Evolutionary conservation across 2,888 invertebrate species (phyloP), one percentile per base, ranked within the genome.

Genomic region (Drosophila pseudotalamancana): DNA sequence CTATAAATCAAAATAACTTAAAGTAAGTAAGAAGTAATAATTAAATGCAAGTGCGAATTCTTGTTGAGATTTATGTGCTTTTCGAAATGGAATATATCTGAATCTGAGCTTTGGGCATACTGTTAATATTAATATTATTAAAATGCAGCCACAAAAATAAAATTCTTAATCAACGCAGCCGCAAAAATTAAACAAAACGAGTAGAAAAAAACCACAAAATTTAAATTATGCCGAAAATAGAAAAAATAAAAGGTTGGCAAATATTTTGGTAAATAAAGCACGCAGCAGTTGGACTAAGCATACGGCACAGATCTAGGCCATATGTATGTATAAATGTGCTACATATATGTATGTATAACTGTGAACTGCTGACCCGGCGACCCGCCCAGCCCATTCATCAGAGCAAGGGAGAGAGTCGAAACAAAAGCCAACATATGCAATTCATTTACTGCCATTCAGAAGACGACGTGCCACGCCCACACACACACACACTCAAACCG

Each of bases 371-470:
- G 70, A 71, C 64, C 64, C 54, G 43, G 21, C 48, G 49, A 67
- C 60, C 61, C 43, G 43, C 14, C n/a, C 56, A 35, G 29, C 66
- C 57, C 54, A 63, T 67, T 66, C 77, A 87, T 85, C 78, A 6
- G 19, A 12, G 39, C 3, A 12, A 3, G 16, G 9, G 42, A 18
- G 18, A 45, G 56, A 49, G 62, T 69, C 43, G 40, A 65, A 81
- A 87, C 88, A 82, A 87, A 71, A 60, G 86, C 75, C 61, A 9
- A 46, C 86, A 74, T 75, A 81, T 82, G 80, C 76, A 87, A 87
- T 86, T 87, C 88, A 82, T 88, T 86, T 82, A 82, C 72, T 74
- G 65, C 72, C 63, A 62, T 77, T 68, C 68, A 72, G 32, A 56
- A 54, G 48, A 66, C 48, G 31, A 66, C 35, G 31, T 55, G 57